Evolutionary conservation across 2,888 invertebrate species (phyloP), one percentile per base, ranked within the genome.

Genomic region (Erebia ligea): DNA sequence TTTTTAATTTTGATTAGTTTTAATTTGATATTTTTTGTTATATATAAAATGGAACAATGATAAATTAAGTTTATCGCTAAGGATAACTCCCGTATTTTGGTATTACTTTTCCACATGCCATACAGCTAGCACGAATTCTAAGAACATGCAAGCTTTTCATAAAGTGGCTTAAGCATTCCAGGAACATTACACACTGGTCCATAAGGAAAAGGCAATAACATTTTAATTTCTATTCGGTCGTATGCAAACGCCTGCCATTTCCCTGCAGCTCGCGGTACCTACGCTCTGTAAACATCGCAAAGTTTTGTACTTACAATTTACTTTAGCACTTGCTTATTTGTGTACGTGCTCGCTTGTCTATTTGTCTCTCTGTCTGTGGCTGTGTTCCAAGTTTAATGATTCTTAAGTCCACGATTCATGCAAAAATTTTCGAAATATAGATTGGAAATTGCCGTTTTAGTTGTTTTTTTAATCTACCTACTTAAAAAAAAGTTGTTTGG

Each of bases 291-390:
- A 77, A 78, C 73, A 77, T 65, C 66, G 75, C 74, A 69, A 69
- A 74, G 73, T 75, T 77, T 77, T 75, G 75, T 76, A 62, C 61
- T 62, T 62, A 76, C 78, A 76, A 75, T 77, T 80, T 77, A 72
- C 73, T 77, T 78, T 79, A 76, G 68, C 78, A 74, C 78, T 78
- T 68, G 73, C 62, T 71, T 70, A 69, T 77, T 74, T 78, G 75
- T 73, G 74, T 77, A 77, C 77, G 72, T 74, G 75, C 73, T 74
- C 71, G 68, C 73, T 67, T 74, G 75, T 77, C 71, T 76, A 73
- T 77, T 78, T 78, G 77, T 75, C 74, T 75, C 70, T 67, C 19
- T 42, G 61, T 69, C 62, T 68, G 65, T n/a, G 52, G 17, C 45
- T 59, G 40, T 59, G 67, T 59, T 59, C 50, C 59, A 59, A 67